Evolutionary conservation across 2,113 vertebrate genomes (phyloP).

Genomic region (Illadopsis cleaveri): DNA sequence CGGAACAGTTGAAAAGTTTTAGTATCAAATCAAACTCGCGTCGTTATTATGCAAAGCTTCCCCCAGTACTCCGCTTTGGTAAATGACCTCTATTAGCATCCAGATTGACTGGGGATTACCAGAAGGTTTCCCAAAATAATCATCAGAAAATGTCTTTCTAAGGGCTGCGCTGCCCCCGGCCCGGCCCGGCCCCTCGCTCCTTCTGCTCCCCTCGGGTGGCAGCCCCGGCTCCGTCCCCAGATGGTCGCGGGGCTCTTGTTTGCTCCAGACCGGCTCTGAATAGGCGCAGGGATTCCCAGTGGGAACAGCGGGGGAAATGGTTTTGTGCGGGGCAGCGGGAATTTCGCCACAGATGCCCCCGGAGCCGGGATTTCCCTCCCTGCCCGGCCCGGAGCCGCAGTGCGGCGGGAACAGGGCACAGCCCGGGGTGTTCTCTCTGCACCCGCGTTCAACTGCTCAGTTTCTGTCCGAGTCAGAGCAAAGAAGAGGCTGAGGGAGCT

Average conservation of each 20-base stretch:
- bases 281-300: background rate
- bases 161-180: constrained; percentile 36
- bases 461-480: background rate
- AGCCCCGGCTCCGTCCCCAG: background rate
- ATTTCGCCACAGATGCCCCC: background rate
- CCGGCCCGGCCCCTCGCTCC: background rate
- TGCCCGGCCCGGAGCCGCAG: background rate
- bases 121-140: constrained; percentile 71
- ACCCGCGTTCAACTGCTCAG: fast-evolving
- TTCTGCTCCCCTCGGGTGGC: constrained; percentile 18
- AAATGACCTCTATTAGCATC: constrained; percentile 75
- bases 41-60: constrained; percentile 70
- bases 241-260: background rate
- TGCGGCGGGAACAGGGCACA: fast-evolving
- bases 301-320: background rate
- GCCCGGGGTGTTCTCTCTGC: fast-evolving
- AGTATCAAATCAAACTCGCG: constrained; percentile 59
- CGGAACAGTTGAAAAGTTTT: constrained; percentile 54
- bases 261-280: background rate
- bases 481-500: background rate
- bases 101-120: constrained; percentile 73
- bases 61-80: constrained; percentile 48
- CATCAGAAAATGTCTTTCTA: constrained; percentile 67
- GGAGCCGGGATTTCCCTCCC: background rate
- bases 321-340: background rate